Evolutionary conservation across 2,797 vertebrate genomes (phyloP).

Genomic region (Hypotaenidia okinawae): DNA sequence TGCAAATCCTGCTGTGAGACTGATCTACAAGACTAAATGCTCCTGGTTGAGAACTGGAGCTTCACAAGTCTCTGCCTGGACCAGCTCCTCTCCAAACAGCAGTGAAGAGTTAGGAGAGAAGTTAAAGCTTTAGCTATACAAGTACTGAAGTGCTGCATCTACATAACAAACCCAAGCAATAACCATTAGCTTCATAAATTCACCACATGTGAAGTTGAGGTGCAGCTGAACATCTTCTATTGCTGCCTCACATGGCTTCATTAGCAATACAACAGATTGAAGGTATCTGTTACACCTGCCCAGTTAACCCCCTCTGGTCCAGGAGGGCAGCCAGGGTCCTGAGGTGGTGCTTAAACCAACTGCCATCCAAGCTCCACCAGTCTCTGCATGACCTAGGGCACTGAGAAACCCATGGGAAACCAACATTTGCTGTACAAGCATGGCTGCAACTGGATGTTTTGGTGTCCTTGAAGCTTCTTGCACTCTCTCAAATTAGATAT

Average conservation of each 20-base stretch:
- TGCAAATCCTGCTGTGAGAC: background rate
- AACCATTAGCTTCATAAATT: background rate
- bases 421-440: rapidly evolving
- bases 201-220: background rate
- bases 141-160: background rate
- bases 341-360: background rate
- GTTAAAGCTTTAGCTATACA: background rate
- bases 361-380: background rate
- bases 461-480: background rate
- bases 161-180: background rate
- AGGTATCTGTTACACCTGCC: background rate
- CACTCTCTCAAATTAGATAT: background rate
- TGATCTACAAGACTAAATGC: background rate
- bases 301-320: rapidly evolving
- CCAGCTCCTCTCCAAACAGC: background rate
- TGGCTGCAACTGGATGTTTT: background rate
- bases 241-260: background rate
- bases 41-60: background rate
- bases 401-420: background rate
- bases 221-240: rapidly evolving
- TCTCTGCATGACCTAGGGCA: background rate
- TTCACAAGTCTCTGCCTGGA: background rate
- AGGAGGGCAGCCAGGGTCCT: background rate
- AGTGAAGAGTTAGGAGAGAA: background rate
- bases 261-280: background rate